Conservation (phyloP, 2,888 invertebrate species). For the Pediacus dermestoides region DNA sequence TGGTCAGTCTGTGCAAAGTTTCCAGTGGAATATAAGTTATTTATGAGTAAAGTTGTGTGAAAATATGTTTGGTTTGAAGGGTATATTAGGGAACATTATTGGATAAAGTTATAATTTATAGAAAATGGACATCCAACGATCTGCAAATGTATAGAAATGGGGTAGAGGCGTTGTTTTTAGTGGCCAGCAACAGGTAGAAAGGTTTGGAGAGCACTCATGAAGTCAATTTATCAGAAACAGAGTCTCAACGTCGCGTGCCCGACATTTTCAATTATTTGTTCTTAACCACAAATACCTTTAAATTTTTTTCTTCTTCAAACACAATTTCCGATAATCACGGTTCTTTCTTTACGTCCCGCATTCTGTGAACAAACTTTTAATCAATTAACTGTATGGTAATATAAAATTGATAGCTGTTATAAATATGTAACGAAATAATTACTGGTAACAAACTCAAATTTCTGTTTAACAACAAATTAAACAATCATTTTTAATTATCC, state of each 20-base stretch:
- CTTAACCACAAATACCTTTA: conserved; percentile 23
- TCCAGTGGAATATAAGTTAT: conserved; percentile 3
- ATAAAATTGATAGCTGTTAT: too few relatives aligned
- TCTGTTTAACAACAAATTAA: too few relatives aligned
- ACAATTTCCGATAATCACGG: conserved; percentile 4
- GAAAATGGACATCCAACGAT: conserved; percentile 22
- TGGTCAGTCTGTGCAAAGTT: conserved; percentile 2
- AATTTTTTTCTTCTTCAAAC: conserved; percentile 2
- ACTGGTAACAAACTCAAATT: too few relatives aligned
- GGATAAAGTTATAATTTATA: conserved; percentile 23
- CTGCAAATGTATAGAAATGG: conserved; percentile 31
- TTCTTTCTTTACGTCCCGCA: too few relatives aligned
- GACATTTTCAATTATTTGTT: conserved; percentile 36
- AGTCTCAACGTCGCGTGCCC: conserved; percentile 27
- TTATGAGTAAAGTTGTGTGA: conserved; percentile 6
- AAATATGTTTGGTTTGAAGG: conserved; percentile 7
- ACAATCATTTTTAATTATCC: too few relatives aligned
- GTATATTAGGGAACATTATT: conserved; percentile 4
- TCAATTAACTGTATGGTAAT: too few relatives aligned
- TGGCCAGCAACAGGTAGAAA: conserved; percentile 42
- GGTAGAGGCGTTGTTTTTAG: conserved; percentile 38
- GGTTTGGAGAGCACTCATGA: conserved; percentile 42
- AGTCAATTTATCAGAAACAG: conserved; percentile 43
- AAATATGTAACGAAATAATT: too few relatives aligned
- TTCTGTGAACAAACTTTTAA: too few relatives aligned